These are phyloP conservation scores for Pediacus dermestoides DNA, from an alignment of 2,888 invertebrate species.

Conservation along the genomic window DNA sequence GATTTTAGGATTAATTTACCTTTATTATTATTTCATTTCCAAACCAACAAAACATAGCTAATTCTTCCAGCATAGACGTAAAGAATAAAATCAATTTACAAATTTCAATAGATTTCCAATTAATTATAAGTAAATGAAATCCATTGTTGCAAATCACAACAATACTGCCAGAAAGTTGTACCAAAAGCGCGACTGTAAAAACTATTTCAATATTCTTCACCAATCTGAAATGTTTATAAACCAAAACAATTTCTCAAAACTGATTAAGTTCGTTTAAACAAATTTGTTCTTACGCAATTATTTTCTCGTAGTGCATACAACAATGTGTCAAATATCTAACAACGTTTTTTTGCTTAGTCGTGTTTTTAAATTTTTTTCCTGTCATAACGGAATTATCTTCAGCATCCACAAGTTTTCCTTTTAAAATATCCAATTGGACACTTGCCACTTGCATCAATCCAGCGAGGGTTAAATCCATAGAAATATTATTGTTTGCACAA, in stretches of 20 bases:
- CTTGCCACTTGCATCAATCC: not conserved
- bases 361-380: too few relatives aligned
- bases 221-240: too few relatives aligned
- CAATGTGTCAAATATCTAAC: not conserved
- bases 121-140: not conserved
- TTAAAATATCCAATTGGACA: slow-evolving; percentile 1
- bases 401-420: not conserved
- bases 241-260: too few relatives aligned
- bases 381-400: not conserved
- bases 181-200: not conserved
- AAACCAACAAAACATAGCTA: not conserved
- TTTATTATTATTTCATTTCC: slow-evolving; percentile 1
- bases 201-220: slow-evolving; percentile 1
- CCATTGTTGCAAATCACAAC: not conserved
- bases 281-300: not conserved
- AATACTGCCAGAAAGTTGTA: not conserved
- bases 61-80: not conserved
- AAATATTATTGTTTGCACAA: not conserved
- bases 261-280: too few relatives aligned
- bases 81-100: not conserved
- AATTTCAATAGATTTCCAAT: not conserved
- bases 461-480: not conserved
- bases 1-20: not conserved
- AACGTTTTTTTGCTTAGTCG: not conserved
- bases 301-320: not conserved